Conservation (phyloP, 2,113 vertebrate genomes). For the Paraplagusia blochii region DNA sequence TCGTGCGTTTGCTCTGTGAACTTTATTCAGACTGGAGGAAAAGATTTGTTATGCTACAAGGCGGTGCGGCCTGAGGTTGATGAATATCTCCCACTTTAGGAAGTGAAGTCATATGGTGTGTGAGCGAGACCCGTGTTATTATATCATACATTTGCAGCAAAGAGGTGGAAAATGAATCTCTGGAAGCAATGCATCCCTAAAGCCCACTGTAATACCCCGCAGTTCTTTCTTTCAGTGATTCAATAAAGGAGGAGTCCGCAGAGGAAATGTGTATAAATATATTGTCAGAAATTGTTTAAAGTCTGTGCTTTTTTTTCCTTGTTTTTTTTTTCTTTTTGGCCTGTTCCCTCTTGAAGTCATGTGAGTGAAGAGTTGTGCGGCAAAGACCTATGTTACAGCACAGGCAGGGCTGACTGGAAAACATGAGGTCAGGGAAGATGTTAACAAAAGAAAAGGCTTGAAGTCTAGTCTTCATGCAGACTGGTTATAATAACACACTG, state of each 20-base stretch:
- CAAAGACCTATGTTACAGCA: constrained; percentile 45
- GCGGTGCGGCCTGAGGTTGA: constrained; percentile 46
- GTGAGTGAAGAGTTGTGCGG: constrained; percentile 31
- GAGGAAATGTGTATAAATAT: background rate
- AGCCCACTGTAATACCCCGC: constrained; percentile 19
- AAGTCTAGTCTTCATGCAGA: constrained; percentile 40
- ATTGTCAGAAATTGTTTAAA: constrained; percentile 36
- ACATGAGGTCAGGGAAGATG: constrained; percentile 77
- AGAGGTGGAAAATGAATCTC: constrained; percentile 40
- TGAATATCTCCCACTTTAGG: constrained; percentile 58
- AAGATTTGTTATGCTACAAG: constrained; percentile 11
- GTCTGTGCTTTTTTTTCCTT: constrained; percentile 17
- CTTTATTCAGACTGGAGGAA: background rate
- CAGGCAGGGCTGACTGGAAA: constrained; percentile 71
- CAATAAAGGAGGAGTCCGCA: constrained; percentile 6
- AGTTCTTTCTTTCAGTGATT: constrained; percentile 32
- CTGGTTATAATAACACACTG: constrained; percentile 52
- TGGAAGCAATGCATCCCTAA: constrained; percentile 31
- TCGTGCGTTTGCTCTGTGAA: background rate
- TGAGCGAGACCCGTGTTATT: constrained; percentile 47
- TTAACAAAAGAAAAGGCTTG: constrained; percentile 61
- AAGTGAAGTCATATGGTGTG: constrained; percentile 65
- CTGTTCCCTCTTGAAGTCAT: constrained; percentile 52
- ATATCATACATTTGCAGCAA: constrained; percentile 47
- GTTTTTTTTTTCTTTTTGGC: constrained; percentile 11